These are phyloP conservation scores for Amphipyra berbera DNA, from an alignment of 2,888 invertebrate species.

Conservation along the genomic window DNA sequence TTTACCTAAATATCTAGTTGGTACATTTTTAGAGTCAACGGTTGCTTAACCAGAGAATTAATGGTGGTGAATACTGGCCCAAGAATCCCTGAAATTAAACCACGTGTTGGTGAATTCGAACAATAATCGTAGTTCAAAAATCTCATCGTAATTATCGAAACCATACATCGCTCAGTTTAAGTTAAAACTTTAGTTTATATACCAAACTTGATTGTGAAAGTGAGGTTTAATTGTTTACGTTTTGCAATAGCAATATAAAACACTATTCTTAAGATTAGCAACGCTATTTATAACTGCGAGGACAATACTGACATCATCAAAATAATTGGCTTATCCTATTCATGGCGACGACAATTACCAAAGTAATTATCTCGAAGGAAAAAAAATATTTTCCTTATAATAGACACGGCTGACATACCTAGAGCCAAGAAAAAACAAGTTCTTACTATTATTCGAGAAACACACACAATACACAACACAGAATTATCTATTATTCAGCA, in stretches of 20 bases:
- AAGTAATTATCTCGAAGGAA: conserved; percentile 56
- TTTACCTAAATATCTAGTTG: too few species aligned
- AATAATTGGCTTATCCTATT: conserved; percentile 55
- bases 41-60: too few species aligned
- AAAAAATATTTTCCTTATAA: conserved; percentile 55
- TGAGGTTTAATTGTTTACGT: conserved; percentile 42
- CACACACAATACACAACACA: conserved; percentile 26
- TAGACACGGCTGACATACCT: conserved; percentile 18
- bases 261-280: conserved; percentile 30
- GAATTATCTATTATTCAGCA: conserved; percentile 32
- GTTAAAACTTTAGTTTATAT: conserved; percentile 32
- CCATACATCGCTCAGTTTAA: conserved; percentile 33
- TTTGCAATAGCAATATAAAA: conserved; percentile 40
- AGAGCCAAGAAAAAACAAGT: conserved; percentile 30
- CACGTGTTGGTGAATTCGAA: too few species aligned
- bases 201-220: conserved; percentile 49
- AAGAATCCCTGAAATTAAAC: too few species aligned
- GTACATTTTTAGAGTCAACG: too few species aligned
- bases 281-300: conserved; percentile 33
- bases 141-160: conserved; percentile 35
- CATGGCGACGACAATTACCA: conserved; percentile 53
- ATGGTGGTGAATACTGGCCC: too few species aligned
- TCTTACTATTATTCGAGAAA: conserved; percentile 28
- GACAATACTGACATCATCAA: conserved; percentile 60
- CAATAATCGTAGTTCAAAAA: conserved; percentile 1